Conservation (phyloP, 1,140 invertebrate genomes). For the Drosophila quadrilineata region DNA sequence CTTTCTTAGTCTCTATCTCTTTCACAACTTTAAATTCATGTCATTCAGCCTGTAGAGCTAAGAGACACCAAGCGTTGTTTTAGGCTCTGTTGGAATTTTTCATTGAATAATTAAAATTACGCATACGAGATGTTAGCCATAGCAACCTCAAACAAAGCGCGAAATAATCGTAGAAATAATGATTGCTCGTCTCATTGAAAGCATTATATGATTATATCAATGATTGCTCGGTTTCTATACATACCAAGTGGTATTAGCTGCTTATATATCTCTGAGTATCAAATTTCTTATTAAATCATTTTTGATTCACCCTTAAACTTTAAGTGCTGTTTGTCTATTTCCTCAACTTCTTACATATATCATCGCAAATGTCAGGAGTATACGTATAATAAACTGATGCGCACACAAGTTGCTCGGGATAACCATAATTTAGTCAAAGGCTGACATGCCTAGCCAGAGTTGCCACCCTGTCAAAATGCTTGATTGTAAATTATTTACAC, state of each 20-base stretch:
- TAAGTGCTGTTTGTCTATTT: too few species aligned
- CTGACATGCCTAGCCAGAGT: slow-evolving; percentile 17
- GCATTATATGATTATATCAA: too few species aligned
- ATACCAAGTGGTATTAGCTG: too few species aligned
- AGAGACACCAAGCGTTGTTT: not conserved
- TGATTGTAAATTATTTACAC: slow-evolving; percentile 63
- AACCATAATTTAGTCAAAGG: slow-evolving; percentile 29
- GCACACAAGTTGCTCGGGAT: slow-evolving; percentile 7
- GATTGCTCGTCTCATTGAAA: too few species aligned
- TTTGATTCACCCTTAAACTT: too few species aligned
- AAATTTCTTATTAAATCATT: too few species aligned
- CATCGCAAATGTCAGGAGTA: not conserved
- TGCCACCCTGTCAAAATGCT: slow-evolving; percentile 23
- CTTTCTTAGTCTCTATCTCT: too few species aligned
- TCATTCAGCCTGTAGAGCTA: not conserved
- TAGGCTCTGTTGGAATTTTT: too few species aligned
- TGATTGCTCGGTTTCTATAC: too few species aligned
- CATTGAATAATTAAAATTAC: slow-evolving; percentile 75
- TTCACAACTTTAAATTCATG: slow-evolving; percentile 53
- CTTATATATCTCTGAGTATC: too few species aligned
- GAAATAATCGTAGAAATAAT: slow-evolving; percentile 36
- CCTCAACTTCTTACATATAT: too few species aligned
- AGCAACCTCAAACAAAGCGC: too few species aligned
- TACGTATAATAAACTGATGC: slow-evolving; percentile 16
- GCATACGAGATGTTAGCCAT: slow-evolving; percentile 66